Evolutionary conservation across 1,140 invertebrate species (phyloP).

Genomic region (Drosophila lowei): DNA sequence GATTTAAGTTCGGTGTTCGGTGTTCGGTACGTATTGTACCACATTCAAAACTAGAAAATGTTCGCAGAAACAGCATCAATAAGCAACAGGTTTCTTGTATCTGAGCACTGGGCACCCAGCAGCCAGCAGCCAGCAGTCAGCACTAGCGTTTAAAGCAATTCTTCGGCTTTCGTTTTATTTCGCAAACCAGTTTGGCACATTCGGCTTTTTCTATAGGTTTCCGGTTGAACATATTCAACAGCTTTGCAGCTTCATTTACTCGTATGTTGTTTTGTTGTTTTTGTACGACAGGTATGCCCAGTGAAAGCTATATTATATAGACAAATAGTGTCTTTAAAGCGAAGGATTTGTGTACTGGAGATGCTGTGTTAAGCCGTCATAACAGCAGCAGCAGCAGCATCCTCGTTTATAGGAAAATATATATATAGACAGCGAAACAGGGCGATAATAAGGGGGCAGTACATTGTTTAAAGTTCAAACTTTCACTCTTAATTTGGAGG

Average conservation of each 20-base stretch:
- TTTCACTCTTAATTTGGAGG: too few relatives aligned
- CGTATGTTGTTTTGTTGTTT: constrained; percentile 25
- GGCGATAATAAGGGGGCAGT: too few relatives aligned
- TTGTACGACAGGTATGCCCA: constrained; percentile 33
- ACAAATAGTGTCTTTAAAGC: too few relatives aligned
- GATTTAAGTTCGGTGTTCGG: constrained; percentile 54
- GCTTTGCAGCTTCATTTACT: constrained; percentile 22
- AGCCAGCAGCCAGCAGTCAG: constrained; percentile 26
- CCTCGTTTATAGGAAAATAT: too few relatives aligned
- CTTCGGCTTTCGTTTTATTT: constrained; percentile 56
- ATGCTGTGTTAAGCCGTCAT: too few relatives aligned
- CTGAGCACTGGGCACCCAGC: constrained; percentile 39
- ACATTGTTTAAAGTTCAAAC: too few relatives aligned
- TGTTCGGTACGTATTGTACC: constrained; percentile 54
- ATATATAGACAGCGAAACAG: too few relatives aligned
- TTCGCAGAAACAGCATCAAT: constrained; percentile 63
- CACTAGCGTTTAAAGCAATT: constrained; percentile 31
- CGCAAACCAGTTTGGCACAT: constrained; percentile 62
- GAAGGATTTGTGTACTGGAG: too few relatives aligned
- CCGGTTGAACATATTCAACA: constrained; percentile 52
- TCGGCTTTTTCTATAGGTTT: constrained; percentile 58
- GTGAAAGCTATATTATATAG: constrained; percentile 31
- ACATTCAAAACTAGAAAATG: constrained; percentile 60
- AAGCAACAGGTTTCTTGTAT: constrained; percentile 59
- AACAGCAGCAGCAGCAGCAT: too few relatives aligned